Evolutionary conservation across 2,888 invertebrate genomes (phyloP).

Genomic region (Drosophila phalerata): DNA sequence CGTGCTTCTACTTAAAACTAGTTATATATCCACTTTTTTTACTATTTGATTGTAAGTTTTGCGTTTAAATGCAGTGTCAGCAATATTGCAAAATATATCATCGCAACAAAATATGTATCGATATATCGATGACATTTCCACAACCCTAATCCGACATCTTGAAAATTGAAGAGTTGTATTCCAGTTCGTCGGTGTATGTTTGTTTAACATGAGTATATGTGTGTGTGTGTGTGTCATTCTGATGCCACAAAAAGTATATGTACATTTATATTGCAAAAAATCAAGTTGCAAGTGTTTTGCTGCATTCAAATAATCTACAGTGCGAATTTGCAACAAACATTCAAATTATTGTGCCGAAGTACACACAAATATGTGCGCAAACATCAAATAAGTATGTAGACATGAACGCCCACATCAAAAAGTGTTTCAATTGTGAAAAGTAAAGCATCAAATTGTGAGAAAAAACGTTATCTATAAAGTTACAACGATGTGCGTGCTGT

Average conservation of each 20-base stretch:
- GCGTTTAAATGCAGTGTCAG: too few relatives aligned
- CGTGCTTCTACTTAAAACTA: too few relatives aligned
- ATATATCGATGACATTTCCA: too few relatives aligned
- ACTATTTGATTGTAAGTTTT: too few relatives aligned
- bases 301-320: slow-evolving; percentile 1
- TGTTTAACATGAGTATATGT: slow-evolving; percentile 21
- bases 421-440: slow-evolving; percentile 28
- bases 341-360: neutral
- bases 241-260: slow-evolving; percentile 32
- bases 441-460: slow-evolving; percentile 6
- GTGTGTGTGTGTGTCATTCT: slow-evolving; percentile 28
- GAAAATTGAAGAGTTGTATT: slow-evolving; percentile 46
- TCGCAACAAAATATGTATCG: too few relatives aligned
- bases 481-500: slow-evolving; percentile 1
- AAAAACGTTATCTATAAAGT: slow-evolving; percentile 1
- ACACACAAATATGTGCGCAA: neutral
- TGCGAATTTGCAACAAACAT: neutral
- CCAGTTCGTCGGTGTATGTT: slow-evolving; percentile 31
- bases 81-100: too few relatives aligned
- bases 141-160: slow-evolving; percentile 25
- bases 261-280: slow-evolving; percentile 37
- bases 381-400: neutral
- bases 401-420: neutral
- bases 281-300: slow-evolving; percentile 7
- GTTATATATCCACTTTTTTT: too few relatives aligned